These are phyloP conservation scores for Pheosia gnoma DNA, from an alignment of 2,888 invertebrate species.

Conservation along the genomic window DNA sequence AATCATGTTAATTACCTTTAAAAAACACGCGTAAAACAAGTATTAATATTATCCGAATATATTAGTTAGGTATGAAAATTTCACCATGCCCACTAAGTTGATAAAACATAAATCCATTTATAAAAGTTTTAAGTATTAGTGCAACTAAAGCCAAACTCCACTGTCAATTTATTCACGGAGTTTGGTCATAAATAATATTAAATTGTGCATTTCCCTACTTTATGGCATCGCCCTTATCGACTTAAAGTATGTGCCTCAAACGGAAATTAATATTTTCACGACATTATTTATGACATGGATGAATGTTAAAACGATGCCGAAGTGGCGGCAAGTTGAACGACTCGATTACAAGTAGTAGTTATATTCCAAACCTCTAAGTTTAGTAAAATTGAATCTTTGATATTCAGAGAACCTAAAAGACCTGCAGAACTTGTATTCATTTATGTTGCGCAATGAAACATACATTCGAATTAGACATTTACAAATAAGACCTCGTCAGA, in stretches of 20 bases:
- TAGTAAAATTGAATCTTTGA: too few relatives aligned
- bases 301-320: background rate
- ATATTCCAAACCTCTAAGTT: background rate
- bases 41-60: too few relatives aligned
- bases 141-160: background rate
- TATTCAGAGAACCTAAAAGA: too few relatives aligned
- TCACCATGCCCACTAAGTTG: too few relatives aligned
- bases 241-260: conserved; percentile 2
- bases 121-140: background rate
- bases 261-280: conserved; percentile 8
- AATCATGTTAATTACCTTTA: too few relatives aligned
- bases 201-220: conserved; percentile 3
- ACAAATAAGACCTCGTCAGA: too few relatives aligned
- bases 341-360: background rate
- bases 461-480: too few relatives aligned
- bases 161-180: background rate
- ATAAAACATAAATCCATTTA: too few relatives aligned
- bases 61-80: too few relatives aligned
- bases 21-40: too few relatives aligned
- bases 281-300: background rate
- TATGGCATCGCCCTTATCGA: background rate
- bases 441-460: too few relatives aligned
- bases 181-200: conserved; percentile 5
- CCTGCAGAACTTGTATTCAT: too few relatives aligned
- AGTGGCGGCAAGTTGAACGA: background rate